Evolutionary conservation across 2,797 vertebrate species (phyloP), one percentile per base, ranked within the genome.

Genomic region (Nyctalus aviator): DNA sequence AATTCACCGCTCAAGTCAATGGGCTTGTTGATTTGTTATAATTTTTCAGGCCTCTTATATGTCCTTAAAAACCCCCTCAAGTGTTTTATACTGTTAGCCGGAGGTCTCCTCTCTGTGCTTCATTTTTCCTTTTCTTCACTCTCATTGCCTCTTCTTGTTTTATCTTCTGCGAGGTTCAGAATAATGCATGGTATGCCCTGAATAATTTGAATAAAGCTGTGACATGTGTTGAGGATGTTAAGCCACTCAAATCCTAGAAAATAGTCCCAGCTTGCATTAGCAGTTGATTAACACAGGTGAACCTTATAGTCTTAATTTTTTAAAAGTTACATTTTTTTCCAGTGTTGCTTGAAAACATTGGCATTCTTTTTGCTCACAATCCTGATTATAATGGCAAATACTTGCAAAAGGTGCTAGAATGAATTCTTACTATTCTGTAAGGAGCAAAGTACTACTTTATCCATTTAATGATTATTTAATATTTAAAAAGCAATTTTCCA

Each of bases 331-430:
- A 93, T 95, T 94, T 55, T 96, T 55, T 95, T 82, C 41, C 30
- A 85, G 41, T 95, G 81, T 72, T 94, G 77, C 93, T 77, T 87
- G 91, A 94, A 91, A 96, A 75, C 87, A 72, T 57, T 88, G 68
- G 46, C 73, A 91, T 95, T 96, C 92, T 94, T 93, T 91, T 72
- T 84, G 37, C 75, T 37, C 4, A 0, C 14, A 11, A 91, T 92
- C 71, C 92, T 92, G 73, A 96, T 95, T 95, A 93, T 35, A 93
- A 79, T 94, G 83, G 57, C 64, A 96, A 90, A 96, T 93, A 81
- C 44, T 82, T 91, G 27, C 17, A 78, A 68, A 95, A 90, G 84
- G 53, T 77, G 53, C 57, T 95, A 79, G 72, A 87, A 73, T 90
- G 82, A 71, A 25, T 93, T 87, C 12, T 94, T 20, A 11, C 57